Evolutionary conservation across 2,888 invertebrate genomes (phyloP).

Genomic region (Drosophila siamana): DNA sequence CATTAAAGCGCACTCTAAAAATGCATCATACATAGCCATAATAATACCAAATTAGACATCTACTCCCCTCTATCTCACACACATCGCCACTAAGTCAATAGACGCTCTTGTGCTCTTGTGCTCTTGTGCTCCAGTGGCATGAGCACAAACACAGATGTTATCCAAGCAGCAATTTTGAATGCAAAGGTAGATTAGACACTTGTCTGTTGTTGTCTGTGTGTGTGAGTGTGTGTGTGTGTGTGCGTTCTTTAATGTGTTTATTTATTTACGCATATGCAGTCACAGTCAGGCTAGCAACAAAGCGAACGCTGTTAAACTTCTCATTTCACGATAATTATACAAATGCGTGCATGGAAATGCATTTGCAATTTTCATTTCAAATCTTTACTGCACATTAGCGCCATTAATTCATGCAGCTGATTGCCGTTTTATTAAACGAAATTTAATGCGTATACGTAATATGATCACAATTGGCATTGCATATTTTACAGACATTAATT

Average conservation of each 20-base stretch:
- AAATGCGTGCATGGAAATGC: constrained; percentile 8
- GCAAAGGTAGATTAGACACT: background rate
- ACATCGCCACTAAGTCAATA: too few species aligned
- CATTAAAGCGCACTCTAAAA: constrained; percentile 26
- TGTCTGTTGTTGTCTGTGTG: too few species aligned
- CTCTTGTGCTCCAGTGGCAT: too few species aligned
- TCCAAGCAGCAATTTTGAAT: background rate
- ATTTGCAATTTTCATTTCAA: constrained; percentile 3
- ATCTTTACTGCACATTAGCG: background rate
- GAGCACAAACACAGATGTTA: too few species aligned
- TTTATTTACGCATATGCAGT: background rate
- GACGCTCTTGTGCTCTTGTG: too few species aligned
- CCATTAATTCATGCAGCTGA: background rate
- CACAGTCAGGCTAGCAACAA: background rate
- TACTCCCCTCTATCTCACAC: too few species aligned
- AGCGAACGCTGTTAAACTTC: too few species aligned
- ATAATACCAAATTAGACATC: background rate
- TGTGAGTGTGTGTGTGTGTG: too few species aligned
- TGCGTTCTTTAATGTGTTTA: background rate
- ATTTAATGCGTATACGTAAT: background rate
- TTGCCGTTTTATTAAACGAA: constrained; percentile 3
- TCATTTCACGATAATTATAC: constrained; percentile 9
- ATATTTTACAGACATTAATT: too few species aligned
- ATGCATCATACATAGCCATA: background rate
- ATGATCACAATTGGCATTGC: too few species aligned